Base-by-base conservation (phyloP, 2,888 invertebrate species). In the Euplexia lucipara region DNA sequence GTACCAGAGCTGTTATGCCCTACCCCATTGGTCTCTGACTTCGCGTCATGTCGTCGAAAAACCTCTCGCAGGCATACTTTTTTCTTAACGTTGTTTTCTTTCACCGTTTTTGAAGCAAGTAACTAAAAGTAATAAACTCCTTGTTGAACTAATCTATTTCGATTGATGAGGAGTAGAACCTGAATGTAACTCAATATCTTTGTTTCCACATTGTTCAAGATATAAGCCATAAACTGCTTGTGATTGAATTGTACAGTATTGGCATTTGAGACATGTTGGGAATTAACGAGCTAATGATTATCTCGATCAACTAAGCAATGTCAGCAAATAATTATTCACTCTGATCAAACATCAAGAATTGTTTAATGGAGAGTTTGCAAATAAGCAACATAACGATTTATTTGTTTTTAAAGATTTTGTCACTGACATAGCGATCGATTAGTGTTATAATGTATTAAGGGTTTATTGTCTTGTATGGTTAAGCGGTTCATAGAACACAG, bases 241-340 rank as follows among this genome's bases (percentile, higher is more conserved):
- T 52, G 20, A 62, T 51, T 67, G 12, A 30, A 37, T 62, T n/a
- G n/a, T 18, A 20, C 10, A 5, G 10, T 30, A 39, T 45, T 66
- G 37, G 16, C 37, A 66, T 26, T 12, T 4, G 12, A 3, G 16
- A 30, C n/a, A 42, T 9, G 47, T 37, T 12, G 20, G 0, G 7
- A 49, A 75, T 68, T 39, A 41, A 66, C 26, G 26, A 14, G n/a
- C 6, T 34, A 20, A 16, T 65, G 12, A 47, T 59, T 48, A 42
- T 42, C 16, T 39, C 26, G 48, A 39, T 42, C 12, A 70, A 52
- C 10, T 37, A 70, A 42, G 16, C 60, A 37, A 47, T 58, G 39
- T 41, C 60, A 44, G 14, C 1, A 20, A 51, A 3, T 37, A 35
- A 47, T 53, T 41, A 47, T 37, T 47, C 16, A 39, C 45, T 49